Base-by-base conservation (phyloP, 1,140 invertebrate species). In the Drosophila kohkoa region DNA sequence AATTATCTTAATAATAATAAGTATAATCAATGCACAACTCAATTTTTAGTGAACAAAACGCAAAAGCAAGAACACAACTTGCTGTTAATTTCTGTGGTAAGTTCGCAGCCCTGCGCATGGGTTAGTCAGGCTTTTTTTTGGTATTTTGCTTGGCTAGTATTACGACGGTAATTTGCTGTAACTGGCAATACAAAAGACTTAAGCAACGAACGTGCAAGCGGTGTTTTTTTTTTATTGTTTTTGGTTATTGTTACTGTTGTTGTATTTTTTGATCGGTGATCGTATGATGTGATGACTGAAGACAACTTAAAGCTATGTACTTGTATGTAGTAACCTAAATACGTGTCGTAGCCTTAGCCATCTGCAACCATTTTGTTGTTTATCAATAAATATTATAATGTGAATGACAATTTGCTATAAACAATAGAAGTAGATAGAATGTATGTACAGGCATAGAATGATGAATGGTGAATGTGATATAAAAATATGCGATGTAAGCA, bases 131-230 rank as follows among this genome's bases (percentile, higher is more conserved):
- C 45, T 41, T 43, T 20, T 35, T 43, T 4, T 2, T 15, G 15
- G 10, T 45, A 45, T 32, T 28, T 51, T 51, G 2, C 8, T 30
- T 57, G 30, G n/a, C 3, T 66, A 51, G 35, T 68, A 55, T 52
- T 59, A 51, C 35, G 3, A 32, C 41, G 41, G 20, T 30, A 62
- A 62, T 38, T 32, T 57, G 62, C 48, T 20, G 45, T 30, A 38
- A 68, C 52, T 38, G 46, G 43, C 32, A 74, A 59, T 43, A 74
- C 75, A 77, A 77, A 69, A 77, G 75, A 79, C 73, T 77, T 70
- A 77, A 57, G 85, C 81, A 85, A 71, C 85, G n/a, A 72, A 82
- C 86, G 81, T 90, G 81, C 86, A 87, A 69, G 82, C 82, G 45
- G 54, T 74, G 74, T 70, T 58, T 25, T 32, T 52, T 11, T 2